phyloP scores from a whole-genome alignment of 2,888 invertebrate species.

The Harpalus rufipes region DNA sequence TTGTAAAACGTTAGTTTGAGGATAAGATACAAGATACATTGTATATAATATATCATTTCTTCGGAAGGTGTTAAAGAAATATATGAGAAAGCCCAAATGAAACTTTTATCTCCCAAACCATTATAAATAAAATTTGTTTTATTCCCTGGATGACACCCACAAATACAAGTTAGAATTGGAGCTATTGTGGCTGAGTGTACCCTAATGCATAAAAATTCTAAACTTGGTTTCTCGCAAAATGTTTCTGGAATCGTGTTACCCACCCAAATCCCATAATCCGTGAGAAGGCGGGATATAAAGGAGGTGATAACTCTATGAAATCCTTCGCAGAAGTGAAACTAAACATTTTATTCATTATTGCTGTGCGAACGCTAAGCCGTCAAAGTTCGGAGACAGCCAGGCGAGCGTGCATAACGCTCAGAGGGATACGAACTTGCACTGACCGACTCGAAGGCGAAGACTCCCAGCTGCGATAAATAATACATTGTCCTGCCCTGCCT shows the following conservation, averaged over 20 bases:
- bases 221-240: constrained; percentile 66
- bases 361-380: constrained; percentile 58
- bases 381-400: constrained; percentile 57
- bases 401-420: constrained; percentile 60
- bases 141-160: constrained; percentile 31
- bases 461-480: constrained; percentile 54
- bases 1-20: too few relatives aligned
- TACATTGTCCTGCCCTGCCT: constrained; percentile 53
- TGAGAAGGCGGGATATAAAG: constrained; percentile 60
- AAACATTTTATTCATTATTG: constrained; percentile 70
- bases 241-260: constrained; percentile 68
- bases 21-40: too few relatives aligned
- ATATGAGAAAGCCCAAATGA: constrained; percentile 36
- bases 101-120: constrained; percentile 33
- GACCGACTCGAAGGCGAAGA: constrained; percentile 5
- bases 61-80: constrained; percentile 18
- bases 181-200: constrained; percentile 53
- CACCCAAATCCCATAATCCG: constrained; percentile 68
- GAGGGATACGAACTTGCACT: constrained; percentile 10
- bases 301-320: constrained; percentile 69
- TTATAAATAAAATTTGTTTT: constrained; percentile 47
- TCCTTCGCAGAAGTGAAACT: constrained; percentile 68
- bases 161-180: constrained; percentile 31
- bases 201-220: constrained; percentile 67
- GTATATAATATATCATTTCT: not conserved